Percentiles rank a stretch among this genome's conserved stretches.
These are phyloP conservation scores for Indri indri DNA, from an alignment of 2,113 vertebrate species.

Conservation along the genomic window DNA sequence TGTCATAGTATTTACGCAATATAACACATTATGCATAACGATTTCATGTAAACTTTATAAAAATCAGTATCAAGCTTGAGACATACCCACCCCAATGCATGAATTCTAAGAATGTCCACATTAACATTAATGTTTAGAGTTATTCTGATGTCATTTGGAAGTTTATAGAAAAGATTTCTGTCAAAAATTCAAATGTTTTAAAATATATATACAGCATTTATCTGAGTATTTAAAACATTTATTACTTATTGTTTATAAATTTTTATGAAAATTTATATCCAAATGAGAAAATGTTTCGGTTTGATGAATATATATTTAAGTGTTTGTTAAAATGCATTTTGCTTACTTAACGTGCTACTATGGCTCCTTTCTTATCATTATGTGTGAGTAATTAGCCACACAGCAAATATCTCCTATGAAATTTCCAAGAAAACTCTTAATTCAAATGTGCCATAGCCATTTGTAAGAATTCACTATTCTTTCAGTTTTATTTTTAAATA, in stretches of 20 bases:
- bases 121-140: constrained; percentile 53
- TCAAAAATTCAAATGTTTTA: constrained; percentile 73
- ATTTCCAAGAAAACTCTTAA: constrained; percentile 73
- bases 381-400: constrained; percentile 80
- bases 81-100: constrained; percentile 36
- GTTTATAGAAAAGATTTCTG: constrained; percentile 61
- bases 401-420: constrained; percentile 74
- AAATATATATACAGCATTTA: constrained; percentile 59
- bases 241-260: constrained; percentile 76
- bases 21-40: neutral
- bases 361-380: constrained; percentile 70
- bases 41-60: constrained; percentile 12
- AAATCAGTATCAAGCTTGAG: constrained; percentile 68
- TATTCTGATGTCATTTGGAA: constrained; percentile 60
- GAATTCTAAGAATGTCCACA: constrained; percentile 60
- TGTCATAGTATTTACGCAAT: neutral
- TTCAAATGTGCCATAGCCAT: constrained; percentile 51
- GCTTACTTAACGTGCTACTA: constrained; percentile 73
- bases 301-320: constrained; percentile 83
- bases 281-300: constrained; percentile 77
- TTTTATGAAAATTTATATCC: constrained; percentile 80
- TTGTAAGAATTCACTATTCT: constrained; percentile 32
- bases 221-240: constrained; percentile 69
- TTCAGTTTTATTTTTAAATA: constrained; percentile 70
- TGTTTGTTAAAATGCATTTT: constrained; percentile 80